Evolutionary conservation across 2,113 vertebrate genomes (phyloP), one percentile per base, ranked within the genome.

Genomic region (Triplophysa tibetana): DNA sequence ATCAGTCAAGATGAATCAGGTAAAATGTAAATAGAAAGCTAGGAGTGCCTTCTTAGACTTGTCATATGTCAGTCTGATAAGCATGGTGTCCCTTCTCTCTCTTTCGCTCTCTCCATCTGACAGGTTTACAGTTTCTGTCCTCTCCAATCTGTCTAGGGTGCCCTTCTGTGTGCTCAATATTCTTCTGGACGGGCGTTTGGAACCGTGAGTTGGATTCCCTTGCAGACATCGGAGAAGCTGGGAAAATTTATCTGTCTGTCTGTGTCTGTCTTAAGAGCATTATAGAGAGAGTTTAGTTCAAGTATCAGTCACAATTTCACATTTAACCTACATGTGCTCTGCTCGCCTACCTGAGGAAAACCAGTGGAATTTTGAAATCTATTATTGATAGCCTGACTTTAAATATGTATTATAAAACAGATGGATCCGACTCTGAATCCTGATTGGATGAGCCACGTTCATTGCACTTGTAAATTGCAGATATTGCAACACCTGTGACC

Each of bases 241-340:
- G 29, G 70, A 74, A 80, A 66, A 74, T 43, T 11, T 80, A 17
- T 70, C 16, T 43, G 54, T 70, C 16, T 43, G 54, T 29, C 26
- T n/a, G n/a, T 29, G 26, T 29, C 26, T 29, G 29, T 38, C 68
- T 41, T 13, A 73, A n/a, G 10, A 80, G 69, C 43, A 17, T 80
- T 66, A 80, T 8, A 70, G 66, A 78, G 66, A 78, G 54, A 50
- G 21, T 50, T 45, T 16, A 14, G 24, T 41, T 70, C 23, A 19
- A 60, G 50, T 79, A 70, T 78, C 21, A 61, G 66, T 70, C 67
- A 78, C 75, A 29, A 14, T 58, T 61, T 69, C 17, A 19, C 43
- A 29, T 79, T 48, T 63, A 33, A 52, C 67, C 43, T 56, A 23
- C 62, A 61, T 65, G 45, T 11, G 19, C n/a, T 70, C 24, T 26